Evolutionary conservation across 2,888 invertebrate species (phyloP), one percentile per base, ranked within the genome.

Genomic region (Orchesella flavescens): DNA sequence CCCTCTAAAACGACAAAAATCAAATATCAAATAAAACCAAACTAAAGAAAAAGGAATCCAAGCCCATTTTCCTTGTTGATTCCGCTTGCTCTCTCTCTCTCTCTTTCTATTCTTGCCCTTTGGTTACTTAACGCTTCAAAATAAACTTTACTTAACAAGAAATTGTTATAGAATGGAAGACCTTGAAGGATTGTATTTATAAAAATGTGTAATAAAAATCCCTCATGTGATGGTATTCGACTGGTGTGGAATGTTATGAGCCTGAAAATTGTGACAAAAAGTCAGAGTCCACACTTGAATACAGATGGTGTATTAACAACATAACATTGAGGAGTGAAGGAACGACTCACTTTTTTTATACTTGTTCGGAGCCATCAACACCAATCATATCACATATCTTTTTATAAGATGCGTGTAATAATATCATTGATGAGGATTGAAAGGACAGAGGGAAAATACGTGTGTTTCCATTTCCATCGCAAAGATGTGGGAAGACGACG

Each of bases 301-400:
- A 34, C 34, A 34, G 2, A 34, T 7, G 34, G 7, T 34, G 34
- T 34, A 34, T 34, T 34, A 34, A 57, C 53, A n/a, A 53, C n/a
- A 2, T 10, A n/a, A 53, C n/a, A 2, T 10, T 13, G 53, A 53
- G 57, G 57, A 57, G n/a, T n/a, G 24, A 21, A 63, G 1, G 24
- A 23, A 4, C 21, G 23, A 63, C 49, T 13, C 21, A 55, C 55
- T 73, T 19, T 46, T 63, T 44, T 63, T 44, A 21, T 53, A 15
- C 55, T 77, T 77, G 66, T 53, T 53, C 55, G 24, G 44, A 77
- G 68, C 59, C 76, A 68, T 77, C 76, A 79, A 66, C 80, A 80
- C 80, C 73, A 80, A 80, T 73, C 65, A 71, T 78, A 59, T 7
- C 12, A 69, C 23, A 21, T 24, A 55, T 72, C 55, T 7, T 46